Evolutionary conservation across 2,888 invertebrate genomes (phyloP), one percentile per base, ranked within the genome.

Genomic region (Axea sp.): DNA sequence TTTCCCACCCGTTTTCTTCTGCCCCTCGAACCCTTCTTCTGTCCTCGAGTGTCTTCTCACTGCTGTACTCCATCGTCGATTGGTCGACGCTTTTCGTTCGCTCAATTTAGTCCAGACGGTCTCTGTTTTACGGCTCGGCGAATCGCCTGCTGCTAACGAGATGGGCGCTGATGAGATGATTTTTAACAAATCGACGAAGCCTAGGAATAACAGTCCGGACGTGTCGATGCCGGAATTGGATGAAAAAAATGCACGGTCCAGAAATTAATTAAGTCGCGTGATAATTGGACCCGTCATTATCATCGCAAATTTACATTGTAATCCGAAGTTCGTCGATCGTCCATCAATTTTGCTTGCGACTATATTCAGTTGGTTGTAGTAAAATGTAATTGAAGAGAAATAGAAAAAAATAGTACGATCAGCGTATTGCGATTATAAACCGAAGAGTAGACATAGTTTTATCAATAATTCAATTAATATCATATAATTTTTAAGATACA

Each of bases 51-150:
- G 37, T 49, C 67, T 64, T 75, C 75, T 67, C 62, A 55, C 67
- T 51, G 37, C 45, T 64, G 31, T 28, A 49, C 37, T 39, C 76
- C 33, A 74, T 73, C 72, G 64, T 73, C 45, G 67, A 53, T 59
- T 73, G 73, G 76, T 55, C 57, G 68, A 68, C 69, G 72, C 76
- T 71, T 78, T 76, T 75, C 78, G 76, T 75, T 75, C 77, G 78
- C 79, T 81, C 80, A 77, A 82, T 82, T 83, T 80, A 78, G 76
- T 77, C 77, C 77, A 76, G 78, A 79, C 77, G 78, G 72, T 82
- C 82, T 83, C 82, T 81, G 78, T 79, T 77, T 80, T 75, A 76
- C 77, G 76, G 77, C 69, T 65, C 78, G 75, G 57, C 77, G 64
- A 55, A 45, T 64, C 75, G 75, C 62, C 64, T 67, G 53, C 68